Evolutionary conservation across 30 jellyfish, hydroid and myxozoan species (phyloP), one percentile per base, ranked within the genome.

Genomic region (Cassiopea andromeda): DNA sequence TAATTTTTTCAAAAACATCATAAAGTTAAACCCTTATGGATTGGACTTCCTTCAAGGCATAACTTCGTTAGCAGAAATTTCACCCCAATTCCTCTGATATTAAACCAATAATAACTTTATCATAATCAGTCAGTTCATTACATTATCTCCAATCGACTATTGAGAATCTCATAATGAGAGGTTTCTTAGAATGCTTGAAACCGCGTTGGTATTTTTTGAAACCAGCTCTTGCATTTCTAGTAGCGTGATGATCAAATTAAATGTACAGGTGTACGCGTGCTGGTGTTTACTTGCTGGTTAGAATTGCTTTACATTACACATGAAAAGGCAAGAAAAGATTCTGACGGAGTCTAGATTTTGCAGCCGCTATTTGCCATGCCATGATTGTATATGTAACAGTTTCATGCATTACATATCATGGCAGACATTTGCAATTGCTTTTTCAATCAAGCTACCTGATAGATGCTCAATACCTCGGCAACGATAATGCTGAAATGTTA

Each of bases 21-120:
- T 1, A 6, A 43, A 27, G 49, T 15, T 15, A 70, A 70, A 43
- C 79, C 79, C 79, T 19, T 43, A 19, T 1, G 14, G 46, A 43
- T 70, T 17, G 79, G 15, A 70, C 1, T 7, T 19, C 50, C 2
- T 70, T 1, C 7, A 70, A 2, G 54, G 50, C 19, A 15, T 70
- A 70, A 70, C 79, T n/a, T 70, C 79, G 79, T 70, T 70, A 70
- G 79, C 16, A 70, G 79, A 70, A 70, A 43, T 70, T 70, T 27
- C 79, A 70, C 79, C 73, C 73, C 73, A 17, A 61, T 61, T 61
- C 43, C 43, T 7, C 54, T 43, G 79, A 16, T 70, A 19, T 6
- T 70, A 15, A 9, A 2, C 79, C 79, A 38, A 17, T 27, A 19
- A n/a, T 43, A 54, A 70, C n/a, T 16, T 70, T n/a, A n/a, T 70